Conservation (phyloP, 2,888 invertebrate species). For the Cyaniris semiargus region DNA sequence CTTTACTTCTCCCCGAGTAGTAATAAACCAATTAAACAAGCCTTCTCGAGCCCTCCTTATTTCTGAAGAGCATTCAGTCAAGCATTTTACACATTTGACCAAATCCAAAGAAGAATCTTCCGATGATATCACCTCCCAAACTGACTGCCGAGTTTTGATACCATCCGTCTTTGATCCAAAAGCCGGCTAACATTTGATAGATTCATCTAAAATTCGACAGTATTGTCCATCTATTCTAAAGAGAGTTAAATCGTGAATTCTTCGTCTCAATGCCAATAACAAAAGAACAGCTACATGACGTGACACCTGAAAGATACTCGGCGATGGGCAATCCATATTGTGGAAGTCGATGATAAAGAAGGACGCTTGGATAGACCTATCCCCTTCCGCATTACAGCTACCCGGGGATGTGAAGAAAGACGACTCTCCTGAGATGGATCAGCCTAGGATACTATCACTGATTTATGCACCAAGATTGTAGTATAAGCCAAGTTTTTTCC, state of each 20-base stretch:
- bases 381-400: background rate
- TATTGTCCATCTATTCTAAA: background rate
- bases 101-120: background rate
- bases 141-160: slow-evolving; percentile 1
- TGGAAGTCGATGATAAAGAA: background rate
- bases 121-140: background rate
- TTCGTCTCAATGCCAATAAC: background rate
- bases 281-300: background rate
- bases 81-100: background rate
- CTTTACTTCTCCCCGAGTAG: background rate
- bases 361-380: background rate
- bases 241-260: background rate
- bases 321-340: background rate
- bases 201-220: background rate
- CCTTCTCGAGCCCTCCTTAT: background rate
- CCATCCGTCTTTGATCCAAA: background rate
- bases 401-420: background rate
- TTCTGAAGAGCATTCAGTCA: background rate
- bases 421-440: background rate
- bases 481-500: background rate
- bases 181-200: background rate
- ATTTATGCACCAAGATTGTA: background rate
- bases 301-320: background rate
- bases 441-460: background rate
- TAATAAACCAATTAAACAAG: background rate